Percentiles rank a stretch among this genome's conserved stretches.
Conservation (phyloP, 2,113 vertebrate genomes). For the Anguilla japonica region DNA sequence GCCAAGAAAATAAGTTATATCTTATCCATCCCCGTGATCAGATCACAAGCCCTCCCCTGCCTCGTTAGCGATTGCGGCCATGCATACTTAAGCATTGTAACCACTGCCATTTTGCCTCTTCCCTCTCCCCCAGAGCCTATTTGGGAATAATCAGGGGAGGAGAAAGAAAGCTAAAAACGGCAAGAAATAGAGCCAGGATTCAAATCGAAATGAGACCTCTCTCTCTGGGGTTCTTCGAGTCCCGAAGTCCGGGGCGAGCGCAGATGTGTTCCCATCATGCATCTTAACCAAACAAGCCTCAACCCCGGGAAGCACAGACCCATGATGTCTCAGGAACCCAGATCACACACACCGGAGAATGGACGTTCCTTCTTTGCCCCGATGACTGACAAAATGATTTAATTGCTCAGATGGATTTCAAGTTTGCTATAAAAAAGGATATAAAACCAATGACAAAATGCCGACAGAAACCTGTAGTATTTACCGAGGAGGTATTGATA, state of each 20-base stretch:
- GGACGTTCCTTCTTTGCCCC: not conserved
- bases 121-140: not conserved
- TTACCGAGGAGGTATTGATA: no score
- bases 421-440: not conserved
- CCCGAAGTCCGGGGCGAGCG: not conserved
- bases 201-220: constrained; percentile 7
- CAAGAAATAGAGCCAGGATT: not conserved
- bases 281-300: not conserved
- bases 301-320: not conserved
- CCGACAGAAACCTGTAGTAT: no score
- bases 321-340: not conserved
- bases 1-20: constrained; percentile 52
- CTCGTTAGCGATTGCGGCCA: constrained; percentile 23
- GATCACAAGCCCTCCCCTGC: constrained; percentile 38
- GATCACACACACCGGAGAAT: not conserved
- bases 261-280: not conserved
- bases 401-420: not conserved
- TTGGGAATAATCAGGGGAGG: not conserved
- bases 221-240: not conserved
- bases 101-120: not conserved
- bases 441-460: no score
- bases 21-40: constrained; percentile 42
- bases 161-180: not conserved
- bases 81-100: not conserved
- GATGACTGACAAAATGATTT: not conserved